Base-by-base conservation (phyloP, 2,888 invertebrate genomes). In the Onchidella celtica region DNA sequence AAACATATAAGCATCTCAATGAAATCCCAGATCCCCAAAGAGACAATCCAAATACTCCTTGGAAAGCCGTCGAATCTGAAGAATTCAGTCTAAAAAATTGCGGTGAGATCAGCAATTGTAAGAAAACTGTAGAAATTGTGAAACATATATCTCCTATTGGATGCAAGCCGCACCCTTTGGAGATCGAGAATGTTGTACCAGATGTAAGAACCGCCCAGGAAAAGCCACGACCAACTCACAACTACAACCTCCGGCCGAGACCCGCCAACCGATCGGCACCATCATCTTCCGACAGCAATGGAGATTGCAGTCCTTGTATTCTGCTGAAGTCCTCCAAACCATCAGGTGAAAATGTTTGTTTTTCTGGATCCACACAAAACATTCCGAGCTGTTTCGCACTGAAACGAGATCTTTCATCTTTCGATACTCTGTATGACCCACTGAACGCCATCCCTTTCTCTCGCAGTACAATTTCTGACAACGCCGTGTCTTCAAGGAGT, bases 121-220 rank as follows among this genome's bases (percentile, higher is more conserved):
- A 21, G n/a, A 34, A 27, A n/a, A 3, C 57, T 9, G 21, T 36
- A 0, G 61, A 63, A 27, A 63, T 36, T 3, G 32, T 27, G 17
- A 24, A 38, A 38, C 38, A 11, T 9, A 17, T 74, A 32, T 34
- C 61, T 27, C 74, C 74, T 1, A 74, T 74, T 27, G 74, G 74
- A 3, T 74, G 38, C 21, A 74, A 74, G 32, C 74, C 63, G 17
- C 34, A n/a, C 0, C 27, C 24, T 9, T 21, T 34, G 14, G 57
- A 29, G 21, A 57, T 21, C 34, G 72, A 57, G n/a, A 57, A 32
- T 34, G 34, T 1, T 21, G n/a, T 57, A 3, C 34, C 17, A 6
- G 21, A 38, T 29, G 21, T 29, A 21, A 74, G 38, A 74, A 61
- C 4, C 32, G 0, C 21, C 11, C 3, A 3, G 14, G 76, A 76